Base-by-base conservation (phyloP, 2,797 vertebrate species). In the Clamator glandarius region DNA sequence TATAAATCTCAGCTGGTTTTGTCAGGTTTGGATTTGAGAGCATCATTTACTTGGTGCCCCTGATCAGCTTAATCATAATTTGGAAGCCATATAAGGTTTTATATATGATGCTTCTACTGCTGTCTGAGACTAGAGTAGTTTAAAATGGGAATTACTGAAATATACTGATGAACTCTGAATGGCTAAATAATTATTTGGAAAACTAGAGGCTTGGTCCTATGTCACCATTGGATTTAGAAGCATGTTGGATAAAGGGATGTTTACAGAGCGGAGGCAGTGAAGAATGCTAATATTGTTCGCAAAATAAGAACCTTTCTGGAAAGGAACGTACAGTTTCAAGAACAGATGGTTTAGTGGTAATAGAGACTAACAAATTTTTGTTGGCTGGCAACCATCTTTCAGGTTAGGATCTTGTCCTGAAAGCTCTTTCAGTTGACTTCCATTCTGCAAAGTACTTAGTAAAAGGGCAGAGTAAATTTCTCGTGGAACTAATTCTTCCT, bases 371-470 rank as follows among this genome's bases (percentile, higher is more conserved):
- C 54, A 83, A 87, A 76, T 94, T 94, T 87, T 90, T 91, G 66
- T 92, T 94, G 87, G 69, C 83, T 91, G 70, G 67, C 74, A 88
- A 69, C 87, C 68, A 15, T 81, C 69, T 89, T 94, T 92, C 87
- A 94, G 91, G 91, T 95, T 95, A 94, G 83, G 59, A 88, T 91
- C 84, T 89, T 85, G 62, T 89, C 87, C 95, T 89, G 77, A 78
- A 84, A 93, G 78, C 84, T 95, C 72, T 82, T 87, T 79, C 41
- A 69, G 48, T 89, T 93, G 35, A 77, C 89, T 95, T 94, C 15
- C 55, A 62, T 89, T 87, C 76, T 94, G 76, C 83, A 78, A 61
- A 84, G 70, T 57, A 35, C 44, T 46, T 35, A 44, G 19, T 91
- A 29, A 88, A 93, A 91, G 59, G 20, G 51, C 77, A 87, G 75